These are phyloP conservation scores for Lutjanus erythropterus DNA, from an alignment of 2,113 vertebrate genomes.

Conservation along the genomic window DNA sequence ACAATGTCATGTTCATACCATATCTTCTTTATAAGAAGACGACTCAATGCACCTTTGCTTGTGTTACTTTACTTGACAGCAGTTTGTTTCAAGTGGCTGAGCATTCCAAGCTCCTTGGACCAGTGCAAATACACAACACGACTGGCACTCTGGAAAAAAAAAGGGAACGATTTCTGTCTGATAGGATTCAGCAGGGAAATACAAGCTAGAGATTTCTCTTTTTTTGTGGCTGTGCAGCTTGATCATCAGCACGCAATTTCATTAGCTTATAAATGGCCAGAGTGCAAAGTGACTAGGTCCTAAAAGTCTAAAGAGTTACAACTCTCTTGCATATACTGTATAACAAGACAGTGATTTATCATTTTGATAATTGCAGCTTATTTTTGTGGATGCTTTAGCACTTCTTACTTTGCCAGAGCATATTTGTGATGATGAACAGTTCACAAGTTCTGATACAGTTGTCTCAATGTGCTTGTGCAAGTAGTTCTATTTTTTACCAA, in stretches of 20 bases:
- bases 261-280: constrained; percentile 78
- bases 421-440: constrained; percentile 81
- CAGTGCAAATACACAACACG: constrained; percentile 69
- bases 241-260: constrained; percentile 79
- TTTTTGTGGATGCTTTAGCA: constrained; percentile 87
- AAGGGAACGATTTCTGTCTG: constrained; percentile 59
- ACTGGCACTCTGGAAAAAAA: constrained; percentile 64
- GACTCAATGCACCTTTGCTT: constrained; percentile 80
- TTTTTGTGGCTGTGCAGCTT: constrained; percentile 79
- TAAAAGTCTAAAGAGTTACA: constrained; percentile 66
- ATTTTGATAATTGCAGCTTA: constrained; percentile 84
- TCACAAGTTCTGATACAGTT: constrained; percentile 84
- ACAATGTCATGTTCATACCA: constrained; percentile 78
- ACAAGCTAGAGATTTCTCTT: constrained; percentile 60
- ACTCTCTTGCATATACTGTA: constrained; percentile 73
- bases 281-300: constrained; percentile 76
- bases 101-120: constrained; percentile 67
- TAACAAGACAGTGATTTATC: constrained; percentile 71
- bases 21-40: constrained; percentile 91
- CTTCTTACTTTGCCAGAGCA: constrained; percentile 85
- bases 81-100: constrained; percentile 77
- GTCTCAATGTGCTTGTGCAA: constrained; percentile 88
- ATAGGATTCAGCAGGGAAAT: constrained; percentile 59
- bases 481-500: constrained; percentile 90
- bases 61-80: constrained; percentile 76